Conservation (phyloP, 2,113 vertebrate genomes). For the Chaetops frenatus region DNA sequence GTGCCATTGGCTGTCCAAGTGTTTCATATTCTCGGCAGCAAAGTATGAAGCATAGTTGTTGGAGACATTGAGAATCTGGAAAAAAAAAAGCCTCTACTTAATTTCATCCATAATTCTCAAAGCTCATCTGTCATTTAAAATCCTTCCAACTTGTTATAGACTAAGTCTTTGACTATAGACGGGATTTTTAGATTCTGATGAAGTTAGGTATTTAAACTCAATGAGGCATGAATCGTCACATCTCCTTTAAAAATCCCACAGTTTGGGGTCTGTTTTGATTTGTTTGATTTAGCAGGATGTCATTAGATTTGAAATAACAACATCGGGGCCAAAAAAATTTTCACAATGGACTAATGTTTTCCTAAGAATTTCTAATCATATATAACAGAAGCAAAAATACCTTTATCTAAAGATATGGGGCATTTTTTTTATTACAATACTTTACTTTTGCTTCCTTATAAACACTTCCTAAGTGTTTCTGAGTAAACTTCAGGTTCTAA, state of each 20-base stretch:
- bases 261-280: constrained; percentile 14
- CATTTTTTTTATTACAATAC: background rate
- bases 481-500: background rate
- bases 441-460: background rate
- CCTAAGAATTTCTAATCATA: background rate
- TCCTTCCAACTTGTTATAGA: background rate
- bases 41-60: background rate
- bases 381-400: background rate
- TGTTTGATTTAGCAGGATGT: constrained; percentile 21
- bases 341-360: background rate
- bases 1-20: background rate
- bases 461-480: background rate
- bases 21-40: constrained; percentile 28
- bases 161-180: background rate
- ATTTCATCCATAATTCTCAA: background rate
- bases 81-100: background rate
- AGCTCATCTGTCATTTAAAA: constrained; percentile 26
- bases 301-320: background rate
- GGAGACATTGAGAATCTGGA: background rate
- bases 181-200: background rate
- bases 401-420: background rate
- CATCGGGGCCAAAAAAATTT: background rate
- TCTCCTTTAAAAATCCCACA: background rate
- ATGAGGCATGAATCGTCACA: background rate
- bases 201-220: constrained; percentile 3